A percentile compares a stretch with the other conserved stretches of the same genome.
These are phyloP conservation scores for Bucorvus abyssinicus DNA, from an alignment of 2,797 vertebrate genomes.

Conservation along the genomic window DNA sequence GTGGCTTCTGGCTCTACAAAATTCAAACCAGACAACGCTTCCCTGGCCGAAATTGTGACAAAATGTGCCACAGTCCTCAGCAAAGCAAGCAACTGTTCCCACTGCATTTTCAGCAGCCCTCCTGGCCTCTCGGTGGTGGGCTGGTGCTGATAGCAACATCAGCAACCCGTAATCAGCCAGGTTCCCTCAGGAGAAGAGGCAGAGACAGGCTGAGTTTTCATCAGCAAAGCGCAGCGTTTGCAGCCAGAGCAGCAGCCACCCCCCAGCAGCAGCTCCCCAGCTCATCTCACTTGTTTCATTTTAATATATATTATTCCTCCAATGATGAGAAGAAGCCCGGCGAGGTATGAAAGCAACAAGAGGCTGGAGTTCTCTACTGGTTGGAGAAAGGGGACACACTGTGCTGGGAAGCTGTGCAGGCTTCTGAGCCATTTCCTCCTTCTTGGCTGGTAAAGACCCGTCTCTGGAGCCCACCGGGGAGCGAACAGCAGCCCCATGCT, in stretches of 20 bases:
- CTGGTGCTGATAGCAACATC: not conserved
- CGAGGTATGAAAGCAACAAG: accelerated
- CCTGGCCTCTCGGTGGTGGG: not conserved
- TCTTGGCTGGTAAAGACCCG: not conserved
- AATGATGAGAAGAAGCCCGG: not conserved
- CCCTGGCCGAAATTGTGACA: not conserved
- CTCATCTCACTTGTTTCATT: not conserved
- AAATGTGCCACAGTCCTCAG: not conserved
- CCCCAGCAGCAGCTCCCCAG: not conserved
- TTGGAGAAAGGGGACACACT: not conserved
- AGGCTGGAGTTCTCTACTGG: not conserved
- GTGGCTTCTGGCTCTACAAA: not conserved
- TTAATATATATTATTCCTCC: not conserved
- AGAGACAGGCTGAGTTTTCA: not conserved
- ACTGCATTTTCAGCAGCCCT: constrained; percentile 35
- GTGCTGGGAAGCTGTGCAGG: not conserved
- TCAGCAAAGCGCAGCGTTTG: not conserved
- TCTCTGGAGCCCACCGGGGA: not conserved
- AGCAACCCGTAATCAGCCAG: not conserved
- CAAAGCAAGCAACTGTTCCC: not conserved
- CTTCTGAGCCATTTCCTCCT: not conserved
- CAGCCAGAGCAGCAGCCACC: not conserved
- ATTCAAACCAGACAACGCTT: not conserved
- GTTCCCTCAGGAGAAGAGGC: not conserved
- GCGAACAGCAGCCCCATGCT: not conserved